phyloP scores from a whole-genome alignment of 1,140 invertebrate species.

The Popillia japonica region DNA sequence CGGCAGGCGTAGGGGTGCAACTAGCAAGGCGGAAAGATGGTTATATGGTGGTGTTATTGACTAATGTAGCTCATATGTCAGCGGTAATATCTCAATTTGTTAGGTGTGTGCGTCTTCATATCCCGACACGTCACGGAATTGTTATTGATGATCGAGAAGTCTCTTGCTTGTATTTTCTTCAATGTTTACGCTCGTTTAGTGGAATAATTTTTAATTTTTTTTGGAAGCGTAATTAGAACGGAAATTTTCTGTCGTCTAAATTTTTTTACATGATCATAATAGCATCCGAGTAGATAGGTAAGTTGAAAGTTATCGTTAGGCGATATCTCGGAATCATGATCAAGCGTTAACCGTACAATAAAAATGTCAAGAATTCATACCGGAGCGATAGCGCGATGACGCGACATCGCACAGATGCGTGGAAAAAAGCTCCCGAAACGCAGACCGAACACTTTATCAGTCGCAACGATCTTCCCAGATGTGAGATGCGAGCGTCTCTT shows the following conservation, averaged over 20 bases:
- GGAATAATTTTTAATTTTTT: too few species aligned
- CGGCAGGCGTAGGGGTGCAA: neutral
- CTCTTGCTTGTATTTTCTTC: neutral
- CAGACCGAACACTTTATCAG: neutral
- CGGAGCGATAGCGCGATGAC: neutral
- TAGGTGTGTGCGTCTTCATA: conserved; percentile 6
- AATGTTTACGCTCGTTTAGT: too few species aligned
- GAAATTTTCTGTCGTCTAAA: too few species aligned
- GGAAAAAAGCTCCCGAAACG: neutral
- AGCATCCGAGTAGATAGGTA: too few species aligned
- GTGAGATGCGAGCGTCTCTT: neutral
- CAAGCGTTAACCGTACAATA: neutral
- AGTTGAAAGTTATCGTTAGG: too few species aligned
- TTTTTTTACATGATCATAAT: too few species aligned
- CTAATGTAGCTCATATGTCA: conserved; percentile 28
- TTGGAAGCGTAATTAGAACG: too few species aligned
- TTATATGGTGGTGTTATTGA: conserved; percentile 18
- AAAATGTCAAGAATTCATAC: conserved; percentile 36
- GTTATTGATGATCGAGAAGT: conserved; percentile 20
- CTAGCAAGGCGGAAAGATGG: neutral
- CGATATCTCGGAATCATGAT: too few species aligned
- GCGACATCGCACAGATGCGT: neutral
- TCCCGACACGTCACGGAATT: neutral
- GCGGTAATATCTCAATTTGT: conserved; percentile 35
- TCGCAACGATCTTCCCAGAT: neutral